Evolutionary conservation across 2,888 invertebrate species (phyloP).

Genomic region (Melinaea menophilus): DNA sequence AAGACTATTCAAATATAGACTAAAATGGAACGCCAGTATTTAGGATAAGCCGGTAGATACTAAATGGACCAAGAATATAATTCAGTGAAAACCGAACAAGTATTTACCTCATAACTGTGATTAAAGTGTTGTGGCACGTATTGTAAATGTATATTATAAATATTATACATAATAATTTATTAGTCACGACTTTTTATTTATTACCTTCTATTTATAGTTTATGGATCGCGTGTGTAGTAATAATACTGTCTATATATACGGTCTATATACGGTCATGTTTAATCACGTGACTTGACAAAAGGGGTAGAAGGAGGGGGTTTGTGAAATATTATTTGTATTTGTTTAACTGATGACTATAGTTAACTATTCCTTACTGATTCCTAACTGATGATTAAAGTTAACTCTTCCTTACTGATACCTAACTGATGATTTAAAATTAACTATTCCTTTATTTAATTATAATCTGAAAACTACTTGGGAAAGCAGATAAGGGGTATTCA

Average conservation of each 20-base stretch:
- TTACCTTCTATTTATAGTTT: constrained; percentile 2
- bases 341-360: too few species aligned
- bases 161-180: constrained; percentile 34
- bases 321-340: too few species aligned
- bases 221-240: constrained; percentile 3
- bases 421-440: too few species aligned
- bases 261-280: not conserved
- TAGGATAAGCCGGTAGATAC: constrained; percentile 18
- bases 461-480: too few species aligned
- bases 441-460: too few species aligned
- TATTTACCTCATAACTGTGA: constrained; percentile 76
- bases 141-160: constrained; percentile 32
- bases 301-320: too few species aligned
- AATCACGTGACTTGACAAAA: too few species aligned
- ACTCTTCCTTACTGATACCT: too few species aligned
- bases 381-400: too few species aligned
- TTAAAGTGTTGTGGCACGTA: constrained; percentile 42
- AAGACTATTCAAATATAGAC: constrained; percentile 10
- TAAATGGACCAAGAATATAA: constrained; percentile 5
- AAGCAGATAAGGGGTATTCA: too few species aligned
- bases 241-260: not conserved
- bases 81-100: constrained; percentile 40
- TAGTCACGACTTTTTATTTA: constrained; percentile 27
- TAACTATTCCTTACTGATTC: too few species aligned
- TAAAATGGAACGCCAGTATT: constrained; percentile 26